A percentile compares a stretch with the other conserved stretches of the same genome.
phyloP scores from a whole-genome alignment of 92 coral and sea anemone genomes.

The Plumapathes pennacea region DNA sequence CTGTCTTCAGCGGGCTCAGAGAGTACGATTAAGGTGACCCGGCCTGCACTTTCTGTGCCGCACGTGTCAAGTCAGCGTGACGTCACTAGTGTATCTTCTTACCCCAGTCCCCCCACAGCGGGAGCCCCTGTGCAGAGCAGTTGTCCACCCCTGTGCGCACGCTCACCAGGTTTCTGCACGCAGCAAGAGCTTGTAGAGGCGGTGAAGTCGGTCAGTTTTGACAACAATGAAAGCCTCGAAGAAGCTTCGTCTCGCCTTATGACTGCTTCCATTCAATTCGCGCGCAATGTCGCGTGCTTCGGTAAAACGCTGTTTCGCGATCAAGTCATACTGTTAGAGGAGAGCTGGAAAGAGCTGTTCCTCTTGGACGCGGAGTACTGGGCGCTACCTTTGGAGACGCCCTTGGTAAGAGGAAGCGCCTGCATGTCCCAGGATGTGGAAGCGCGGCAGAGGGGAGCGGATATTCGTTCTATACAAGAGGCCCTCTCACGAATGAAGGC shows the following conservation, averaged over 20 bases:
- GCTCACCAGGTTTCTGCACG: conserved; percentile 21
- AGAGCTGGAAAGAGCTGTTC: conserved; percentile 90
- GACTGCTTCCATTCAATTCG: conserved; percentile 78
- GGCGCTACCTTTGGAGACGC: conserved; percentile 72
- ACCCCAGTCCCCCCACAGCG: conserved; percentile 21
- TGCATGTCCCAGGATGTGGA: conserved; percentile 26
- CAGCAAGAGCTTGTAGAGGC: conserved; percentile 65
- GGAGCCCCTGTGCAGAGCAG: conserved; percentile 6
- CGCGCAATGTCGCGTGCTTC: conserved; percentile 85
- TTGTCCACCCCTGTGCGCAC: conserved; percentile 19
- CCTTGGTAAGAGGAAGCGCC: conserved; percentile 43
- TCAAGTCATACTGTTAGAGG: conserved; percentile 93
- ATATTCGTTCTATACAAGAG: conserved; percentile 72
- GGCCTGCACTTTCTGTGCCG: too few relatives aligned
- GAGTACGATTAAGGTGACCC: too few relatives aligned
- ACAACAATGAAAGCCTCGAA: conserved; percentile 71
- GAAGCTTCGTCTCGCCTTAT: conserved; percentile 74
- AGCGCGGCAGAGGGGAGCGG: conserved; percentile 45
- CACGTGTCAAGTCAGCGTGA: too few relatives aligned
- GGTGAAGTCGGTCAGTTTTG: conserved; percentile 64
- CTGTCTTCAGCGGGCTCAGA: too few relatives aligned
- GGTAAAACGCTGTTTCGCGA: conserved; percentile 86
- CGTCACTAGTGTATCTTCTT: too few relatives aligned
- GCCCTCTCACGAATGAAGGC: conserved; percentile 66
- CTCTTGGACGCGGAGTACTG: conserved; percentile 92